These are phyloP conservation scores for Lates japonicus DNA, from an alignment of 2,797 vertebrate species.

Conservation along the genomic window DNA sequence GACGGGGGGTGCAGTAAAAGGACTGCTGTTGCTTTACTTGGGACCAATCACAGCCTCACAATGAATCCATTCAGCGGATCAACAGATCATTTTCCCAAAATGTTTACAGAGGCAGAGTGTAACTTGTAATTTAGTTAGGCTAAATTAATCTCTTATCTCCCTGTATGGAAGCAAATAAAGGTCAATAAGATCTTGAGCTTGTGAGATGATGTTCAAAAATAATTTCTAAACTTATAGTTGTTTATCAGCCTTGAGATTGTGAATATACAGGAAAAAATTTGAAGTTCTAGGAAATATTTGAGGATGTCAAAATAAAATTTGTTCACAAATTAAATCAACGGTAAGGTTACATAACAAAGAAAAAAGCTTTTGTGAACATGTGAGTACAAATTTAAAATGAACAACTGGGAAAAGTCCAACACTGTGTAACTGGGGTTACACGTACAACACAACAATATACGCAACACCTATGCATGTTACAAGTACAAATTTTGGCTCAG, in stretches of 20 bases:
- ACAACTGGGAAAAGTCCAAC: neutral
- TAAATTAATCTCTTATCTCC: constrained; percentile 20
- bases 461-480: neutral
- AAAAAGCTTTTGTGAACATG: neutral
- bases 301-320: neutral
- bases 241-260: neutral
- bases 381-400: neutral
- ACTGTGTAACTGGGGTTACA: neutral
- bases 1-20: constrained; percentile 59
- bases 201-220: neutral
- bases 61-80: constrained; percentile 56
- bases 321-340: neutral
- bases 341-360: neutral
- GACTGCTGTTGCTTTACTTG: constrained; percentile 43
- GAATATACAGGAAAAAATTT: no score
- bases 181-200: neutral
- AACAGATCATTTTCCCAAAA: constrained; percentile 57
- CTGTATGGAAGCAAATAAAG: neutral
- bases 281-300: neutral
- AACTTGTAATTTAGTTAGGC: constrained; percentile 59
- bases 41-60: constrained; percentile 49
- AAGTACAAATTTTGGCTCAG: neutral
- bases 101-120: constrained; percentile 63
- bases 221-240: neutral
- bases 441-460: neutral